These are phyloP conservation scores for Ischnura elegans DNA, from an alignment of 2,888 invertebrate species.

Conservation along the genomic window DNA sequence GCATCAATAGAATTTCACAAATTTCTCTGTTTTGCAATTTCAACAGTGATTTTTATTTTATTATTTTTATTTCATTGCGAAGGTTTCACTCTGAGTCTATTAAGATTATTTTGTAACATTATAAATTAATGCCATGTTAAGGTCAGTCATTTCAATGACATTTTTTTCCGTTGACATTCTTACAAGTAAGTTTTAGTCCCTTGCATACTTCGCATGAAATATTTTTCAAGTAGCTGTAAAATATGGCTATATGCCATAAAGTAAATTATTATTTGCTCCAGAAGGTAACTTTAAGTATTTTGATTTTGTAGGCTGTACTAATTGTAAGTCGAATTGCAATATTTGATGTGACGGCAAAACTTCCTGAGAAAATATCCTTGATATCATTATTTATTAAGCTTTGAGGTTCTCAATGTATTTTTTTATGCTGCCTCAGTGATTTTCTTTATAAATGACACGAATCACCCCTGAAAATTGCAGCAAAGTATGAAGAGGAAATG, in stretches of 20 bases:
- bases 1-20: neutral
- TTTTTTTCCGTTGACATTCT: neutral
- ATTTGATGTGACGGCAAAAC: neutral
- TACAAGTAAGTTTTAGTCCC: neutral
- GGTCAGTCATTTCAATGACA: neutral
- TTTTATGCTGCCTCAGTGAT: neutral
- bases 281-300: neutral
- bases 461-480: neutral
- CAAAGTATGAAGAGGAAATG: neutral
- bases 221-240: neutral
- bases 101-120: neutral
- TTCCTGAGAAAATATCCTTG: neutral
- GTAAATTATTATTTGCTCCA: neutral
- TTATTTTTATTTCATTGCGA: neutral
- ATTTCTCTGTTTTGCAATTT: neutral
- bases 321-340: neutral
- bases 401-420: neutral
- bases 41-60: neutral
- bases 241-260: neutral
- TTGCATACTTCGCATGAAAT: neutral
- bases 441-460: neutral
- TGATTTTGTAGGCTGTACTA: neutral
- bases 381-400: neutral
- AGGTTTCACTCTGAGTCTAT: neutral
- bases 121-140: neutral